A percentile compares a stretch with the other conserved stretches of the same genome.
Evolutionary conservation across 2,888 invertebrate species (phyloP).

Genomic region (Onthophagus sagittarius): DNA sequence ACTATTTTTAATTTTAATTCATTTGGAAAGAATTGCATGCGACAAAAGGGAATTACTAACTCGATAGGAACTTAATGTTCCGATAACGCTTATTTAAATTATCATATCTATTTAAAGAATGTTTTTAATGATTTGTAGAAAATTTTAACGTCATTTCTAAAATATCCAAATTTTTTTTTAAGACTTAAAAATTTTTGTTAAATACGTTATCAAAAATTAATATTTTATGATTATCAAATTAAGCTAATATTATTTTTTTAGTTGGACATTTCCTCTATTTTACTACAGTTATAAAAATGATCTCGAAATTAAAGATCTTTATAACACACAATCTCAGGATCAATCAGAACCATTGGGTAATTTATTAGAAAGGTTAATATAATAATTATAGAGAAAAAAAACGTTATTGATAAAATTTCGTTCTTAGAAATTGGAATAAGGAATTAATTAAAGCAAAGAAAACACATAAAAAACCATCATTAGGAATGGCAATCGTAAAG

Average conservation of each 20-base stretch:
- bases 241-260: conserved; percentile 48
- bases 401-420: not conserved
- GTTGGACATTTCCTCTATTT: conserved; percentile 66
- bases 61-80: too few species aligned
- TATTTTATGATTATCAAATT: too few species aligned
- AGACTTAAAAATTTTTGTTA: not conserved
- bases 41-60: too few species aligned
- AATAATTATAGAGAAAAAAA: too few species aligned
- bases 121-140: too few species aligned
- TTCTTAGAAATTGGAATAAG: conserved; percentile 56
- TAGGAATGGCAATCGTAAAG: conserved; percentile 57
- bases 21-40: too few species aligned
- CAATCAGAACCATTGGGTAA: conserved; percentile 64
- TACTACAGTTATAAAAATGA: conserved; percentile 61
- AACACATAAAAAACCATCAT: conserved; percentile 55
- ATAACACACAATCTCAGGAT: conserved; percentile 59
- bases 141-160: too few species aligned
- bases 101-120: too few species aligned
- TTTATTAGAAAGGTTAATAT: conserved; percentile 54
- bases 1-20: too few species aligned
- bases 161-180: too few species aligned
- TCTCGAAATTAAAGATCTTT: conserved; percentile 63
- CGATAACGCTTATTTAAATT: too few species aligned
- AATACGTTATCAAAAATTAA: not conserved
- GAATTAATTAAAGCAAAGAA: conserved; percentile 53